Evolutionary conservation across 2,888 invertebrate species (phyloP).

Genomic region (Nemapogon koenigi): DNA sequence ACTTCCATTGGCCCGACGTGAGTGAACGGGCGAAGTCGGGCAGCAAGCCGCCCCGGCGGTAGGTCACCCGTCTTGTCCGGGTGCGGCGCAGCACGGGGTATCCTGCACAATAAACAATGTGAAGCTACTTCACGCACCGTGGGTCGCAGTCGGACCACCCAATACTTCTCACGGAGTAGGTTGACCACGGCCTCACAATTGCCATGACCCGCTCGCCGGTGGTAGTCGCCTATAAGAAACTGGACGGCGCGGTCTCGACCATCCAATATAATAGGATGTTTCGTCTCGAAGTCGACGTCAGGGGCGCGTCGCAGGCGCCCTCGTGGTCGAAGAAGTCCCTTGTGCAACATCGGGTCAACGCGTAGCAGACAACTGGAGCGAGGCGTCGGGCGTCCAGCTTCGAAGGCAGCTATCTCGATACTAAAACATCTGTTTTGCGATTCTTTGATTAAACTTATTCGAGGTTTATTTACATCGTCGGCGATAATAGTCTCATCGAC

Average conservation of each 20-base stretch:
- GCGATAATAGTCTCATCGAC: not conserved
- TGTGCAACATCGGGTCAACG: not conserved
- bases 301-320: not conserved
- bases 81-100: not conserved
- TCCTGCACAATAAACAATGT: not conserved
- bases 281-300: not conserved
- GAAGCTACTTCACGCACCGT: not conserved
- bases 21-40: too few relatives aligned
- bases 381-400: not conserved
- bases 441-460: not conserved
- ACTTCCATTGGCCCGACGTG: too few relatives aligned
- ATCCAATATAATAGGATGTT: not conserved
- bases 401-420: not conserved
- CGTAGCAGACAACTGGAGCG: not conserved
- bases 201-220: not conserved
- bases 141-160: not conserved
- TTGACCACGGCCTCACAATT: not conserved
- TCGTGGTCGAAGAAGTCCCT: not conserved
- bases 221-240: not conserved
- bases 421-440: not conserved
- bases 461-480: not conserved
- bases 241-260: not conserved
- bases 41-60: not conserved
- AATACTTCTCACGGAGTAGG: not conserved
- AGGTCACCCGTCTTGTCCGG: not conserved